phyloP scores from a whole-genome alignment of 2,888 invertebrate genomes.

The Sabatieria punctata region DNA sequence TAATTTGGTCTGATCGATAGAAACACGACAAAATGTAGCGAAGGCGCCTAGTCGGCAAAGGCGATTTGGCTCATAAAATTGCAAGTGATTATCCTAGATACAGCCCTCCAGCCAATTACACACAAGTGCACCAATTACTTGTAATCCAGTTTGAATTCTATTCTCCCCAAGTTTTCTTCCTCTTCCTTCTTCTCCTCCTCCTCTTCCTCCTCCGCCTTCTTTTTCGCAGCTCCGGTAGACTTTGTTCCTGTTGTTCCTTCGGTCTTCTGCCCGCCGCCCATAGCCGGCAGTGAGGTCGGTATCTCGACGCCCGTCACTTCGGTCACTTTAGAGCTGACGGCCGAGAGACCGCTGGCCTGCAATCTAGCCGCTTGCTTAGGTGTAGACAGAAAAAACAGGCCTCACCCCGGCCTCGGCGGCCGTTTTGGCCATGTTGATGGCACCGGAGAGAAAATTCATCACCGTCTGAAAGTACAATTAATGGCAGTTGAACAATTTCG shows the following conservation, averaged over 20 bases:
- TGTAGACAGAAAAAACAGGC: background rate
- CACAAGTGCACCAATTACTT: too few relatives aligned
- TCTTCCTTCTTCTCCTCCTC: constrained; percentile 29
- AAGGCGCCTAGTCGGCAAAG: too few relatives aligned
- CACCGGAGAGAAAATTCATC: background rate
- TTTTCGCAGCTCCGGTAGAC: too few relatives aligned
- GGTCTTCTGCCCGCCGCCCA: background rate
- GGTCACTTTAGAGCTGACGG: background rate
- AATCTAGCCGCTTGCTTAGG: too few relatives aligned
- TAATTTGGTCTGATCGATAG: too few relatives aligned
- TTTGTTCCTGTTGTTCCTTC: background rate
- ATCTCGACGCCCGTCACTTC: constrained; percentile 1
- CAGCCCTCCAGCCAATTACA: too few relatives aligned
- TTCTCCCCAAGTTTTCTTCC: constrained; percentile 53
- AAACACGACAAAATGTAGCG: too few relatives aligned
- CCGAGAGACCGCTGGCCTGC: background rate
- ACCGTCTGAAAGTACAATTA: too few relatives aligned
- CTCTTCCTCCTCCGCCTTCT: constrained; percentile 34
- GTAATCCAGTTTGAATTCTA: constrained; percentile 76
- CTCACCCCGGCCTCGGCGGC: background rate
- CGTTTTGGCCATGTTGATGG: background rate
- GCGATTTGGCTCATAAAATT: too few relatives aligned
- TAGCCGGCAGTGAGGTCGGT: background rate
- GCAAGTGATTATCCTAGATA: too few relatives aligned
- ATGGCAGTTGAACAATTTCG: too few relatives aligned